These are phyloP conservation scores for Decapterus maruadsi DNA, from an alignment of 2,797 vertebrate species.

Conservation along the genomic window DNA sequence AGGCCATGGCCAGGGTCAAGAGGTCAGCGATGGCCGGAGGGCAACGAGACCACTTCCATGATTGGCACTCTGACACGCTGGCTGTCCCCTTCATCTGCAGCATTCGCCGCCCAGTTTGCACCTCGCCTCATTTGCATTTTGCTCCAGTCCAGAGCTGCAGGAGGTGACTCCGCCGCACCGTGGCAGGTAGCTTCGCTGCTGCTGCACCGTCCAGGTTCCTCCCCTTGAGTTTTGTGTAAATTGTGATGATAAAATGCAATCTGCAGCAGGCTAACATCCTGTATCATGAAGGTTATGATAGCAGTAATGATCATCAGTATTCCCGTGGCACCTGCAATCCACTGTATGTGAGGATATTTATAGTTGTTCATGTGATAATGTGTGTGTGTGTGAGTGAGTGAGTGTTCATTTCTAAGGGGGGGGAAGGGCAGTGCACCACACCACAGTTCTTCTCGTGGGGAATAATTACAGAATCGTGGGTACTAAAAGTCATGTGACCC, in stretches of 20 bases:
- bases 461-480: conserved; percentile 94
- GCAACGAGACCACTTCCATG: conserved; percentile 82
- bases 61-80: conserved; percentile 80
- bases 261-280: conserved; percentile 55
- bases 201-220: conserved; percentile 6
- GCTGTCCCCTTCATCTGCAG: conserved; percentile 56
- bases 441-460: conserved; percentile 72
- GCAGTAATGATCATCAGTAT: conserved; percentile 76
- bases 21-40: conserved; percentile 86
- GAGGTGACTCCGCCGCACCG: conserved; percentile 31
- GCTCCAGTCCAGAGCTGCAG: conserved; percentile 48
- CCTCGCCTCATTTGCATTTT: conserved; percentile 73
- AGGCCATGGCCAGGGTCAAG: conserved; percentile 83
- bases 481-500: conserved; percentile 94
- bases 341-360: conserved; percentile 71
- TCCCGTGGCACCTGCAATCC: conserved; percentile 68
- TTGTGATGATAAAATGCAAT: conserved; percentile 58
- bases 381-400: conserved; percentile 37
- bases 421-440: conserved; percentile 64
- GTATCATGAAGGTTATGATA: conserved; percentile 74
- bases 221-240: conserved; percentile 43
- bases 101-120: conserved; percentile 45
- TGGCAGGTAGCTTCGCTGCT: conserved; percentile 57
- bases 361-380: conserved; percentile 54
- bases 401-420: conserved; percentile 42